Conservation (phyloP, 1,140 invertebrate genomes). For the Saccostrea glomerata region DNA sequence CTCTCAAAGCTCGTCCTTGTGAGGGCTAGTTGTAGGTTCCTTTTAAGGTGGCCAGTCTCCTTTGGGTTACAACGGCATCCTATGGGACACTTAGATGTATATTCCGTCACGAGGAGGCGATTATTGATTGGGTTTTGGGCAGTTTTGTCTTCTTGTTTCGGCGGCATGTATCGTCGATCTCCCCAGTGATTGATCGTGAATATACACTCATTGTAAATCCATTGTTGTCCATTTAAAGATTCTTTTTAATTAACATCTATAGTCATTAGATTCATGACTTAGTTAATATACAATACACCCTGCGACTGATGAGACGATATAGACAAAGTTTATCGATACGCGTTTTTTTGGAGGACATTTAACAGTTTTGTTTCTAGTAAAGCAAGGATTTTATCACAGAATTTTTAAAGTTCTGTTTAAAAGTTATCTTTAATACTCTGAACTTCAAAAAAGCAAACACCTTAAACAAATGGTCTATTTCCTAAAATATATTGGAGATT, state of each 20-base stretch:
- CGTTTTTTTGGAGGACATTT: neutral
- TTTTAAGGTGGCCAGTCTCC: neutral
- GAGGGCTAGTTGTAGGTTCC: neutral
- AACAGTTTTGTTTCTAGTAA: slow-evolving; percentile 18
- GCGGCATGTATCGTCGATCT: neutral
- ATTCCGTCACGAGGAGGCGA: neutral
- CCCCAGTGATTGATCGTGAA: slow-evolving; percentile 7
- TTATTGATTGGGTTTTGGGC: slow-evolving; percentile 8
- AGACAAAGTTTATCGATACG: neutral
- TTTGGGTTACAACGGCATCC: neutral
- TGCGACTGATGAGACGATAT: slow-evolving; percentile 20
- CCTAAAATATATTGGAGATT: neutral
- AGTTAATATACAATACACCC: slow-evolving; percentile 1
- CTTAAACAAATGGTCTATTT: neutral
- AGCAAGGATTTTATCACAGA: neutral
- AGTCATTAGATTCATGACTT: slow-evolving; percentile 5
- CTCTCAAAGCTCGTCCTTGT: neutral
- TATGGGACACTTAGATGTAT: neutral
- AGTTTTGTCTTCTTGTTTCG: neutral
- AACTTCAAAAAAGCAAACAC: slow-evolving; percentile 3
- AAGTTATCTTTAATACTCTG: neutral
- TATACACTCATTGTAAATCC: neutral
- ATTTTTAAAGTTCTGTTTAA: neutral
- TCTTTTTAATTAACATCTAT: slow-evolving; percentile 37
- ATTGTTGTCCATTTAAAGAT: slow-evolving; percentile 31